Evolutionary conservation across 2,113 vertebrate species (phyloP), one percentile per base, ranked within the genome.

Genomic region (Microcebus tavaratra): DNA sequence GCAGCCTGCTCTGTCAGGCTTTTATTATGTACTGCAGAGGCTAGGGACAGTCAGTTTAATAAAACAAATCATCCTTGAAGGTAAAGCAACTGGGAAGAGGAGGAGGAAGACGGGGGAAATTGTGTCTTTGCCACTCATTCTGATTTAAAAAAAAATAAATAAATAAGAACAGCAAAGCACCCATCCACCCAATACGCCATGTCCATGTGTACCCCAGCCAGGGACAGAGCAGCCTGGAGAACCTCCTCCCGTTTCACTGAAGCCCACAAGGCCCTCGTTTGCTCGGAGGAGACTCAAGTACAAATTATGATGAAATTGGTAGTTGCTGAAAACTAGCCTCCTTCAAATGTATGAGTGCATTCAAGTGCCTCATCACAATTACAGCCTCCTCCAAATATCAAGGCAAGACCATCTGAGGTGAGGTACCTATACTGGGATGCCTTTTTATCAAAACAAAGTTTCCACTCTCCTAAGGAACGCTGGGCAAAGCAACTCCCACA

Each of bases 31-130:
- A 98, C 99, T 99, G 99, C 99, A 98, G 99, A 99, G 99, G 99
- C 99, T 99, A 98, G 99, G 99, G 99, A 99, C 99, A 99, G 99
- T 99, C 99, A 99, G 99, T 99, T 99, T 99, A 99, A 99, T 99
- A 99, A 99, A 99, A 99, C 99, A 99, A 99, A 99, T 99, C 99
- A 99, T 99, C 99, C 99, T 99, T 99, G 99, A 99, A 99, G 99
- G 99, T 99, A 99, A 99, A 99, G 98, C 99, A 99, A 99, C 99
- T 99, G 98, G 98, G 99, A 99, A 99, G 99, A 99, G 98, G 98
- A 99, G 99, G 99, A 99, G 98, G 98, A 98, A 98, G 98, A 99
- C 98, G 45, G 97, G 89, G 55, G 55, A 21, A 48, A 70, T 81
- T 85, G 94, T 78, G 96, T 98, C 98, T 98, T 98, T 98, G 97